Conservation (phyloP, 2,113 vertebrate genomes). For the Phodopus roborovskii region DNA sequence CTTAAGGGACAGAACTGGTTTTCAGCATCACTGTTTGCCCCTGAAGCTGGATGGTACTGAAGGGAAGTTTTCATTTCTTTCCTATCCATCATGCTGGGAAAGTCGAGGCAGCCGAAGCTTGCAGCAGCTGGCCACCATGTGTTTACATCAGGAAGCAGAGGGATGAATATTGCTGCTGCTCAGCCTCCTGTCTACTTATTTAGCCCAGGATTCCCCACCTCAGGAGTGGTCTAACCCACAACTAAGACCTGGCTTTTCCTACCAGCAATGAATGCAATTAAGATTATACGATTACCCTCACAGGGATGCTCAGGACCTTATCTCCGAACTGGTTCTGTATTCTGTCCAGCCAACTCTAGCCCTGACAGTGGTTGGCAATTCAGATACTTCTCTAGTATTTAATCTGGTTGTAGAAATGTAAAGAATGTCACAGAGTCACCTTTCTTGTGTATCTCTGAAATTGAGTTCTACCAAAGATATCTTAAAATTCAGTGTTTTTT, state of each 20-base stretch:
- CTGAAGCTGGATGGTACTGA: neutral
- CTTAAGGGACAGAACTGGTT: conserved; percentile 22
- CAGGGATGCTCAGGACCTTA: neutral
- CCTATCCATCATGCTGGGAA: neutral
- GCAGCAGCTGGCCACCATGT: neutral
- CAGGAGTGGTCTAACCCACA: neutral
- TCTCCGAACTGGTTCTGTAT: neutral
- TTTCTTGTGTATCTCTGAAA: conserved; percentile 10
- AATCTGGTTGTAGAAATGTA: conserved; percentile 6
- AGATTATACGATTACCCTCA: neutral
- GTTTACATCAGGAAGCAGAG: neutral
- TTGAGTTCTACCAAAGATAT: conserved; percentile 46
- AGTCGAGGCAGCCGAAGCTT: neutral
- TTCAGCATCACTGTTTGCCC: neutral
- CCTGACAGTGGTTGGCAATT: conserved; percentile 27
- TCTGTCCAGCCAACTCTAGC: neutral
- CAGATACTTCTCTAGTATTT: neutral
- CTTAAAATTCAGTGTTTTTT: neutral
- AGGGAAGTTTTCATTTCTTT: neutral
- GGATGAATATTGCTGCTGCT: neutral
- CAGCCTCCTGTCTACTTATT: neutral
- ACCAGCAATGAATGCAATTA: neutral
- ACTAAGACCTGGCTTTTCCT: neutral
- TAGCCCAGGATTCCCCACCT: neutral
- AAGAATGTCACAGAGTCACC: conserved; percentile 33